Percentiles rank a stretch among this genome's conserved stretches.
phyloP scores from a whole-genome alignment of 1,140 invertebrate genomes.

The Drosophila pallidifrons region DNA sequence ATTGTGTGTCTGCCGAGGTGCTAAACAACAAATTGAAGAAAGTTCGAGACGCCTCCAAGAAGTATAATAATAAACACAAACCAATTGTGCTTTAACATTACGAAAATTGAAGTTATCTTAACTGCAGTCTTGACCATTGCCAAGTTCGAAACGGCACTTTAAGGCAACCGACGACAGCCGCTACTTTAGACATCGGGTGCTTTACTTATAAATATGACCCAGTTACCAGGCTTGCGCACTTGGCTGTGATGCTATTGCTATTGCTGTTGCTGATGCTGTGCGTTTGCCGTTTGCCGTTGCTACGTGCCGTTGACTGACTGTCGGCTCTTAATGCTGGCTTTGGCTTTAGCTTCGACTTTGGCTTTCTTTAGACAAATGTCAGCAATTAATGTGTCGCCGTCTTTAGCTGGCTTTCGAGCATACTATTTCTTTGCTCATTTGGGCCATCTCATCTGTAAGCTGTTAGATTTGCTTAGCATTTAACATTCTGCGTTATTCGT shows the following conservation, averaged over 20 bases:
- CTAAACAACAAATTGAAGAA: constrained; percentile 75
- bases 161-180: constrained; percentile 10
- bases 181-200: constrained; percentile 45
- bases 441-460: constrained; percentile 53
- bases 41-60: constrained; percentile 56
- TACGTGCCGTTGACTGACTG: constrained; percentile 47
- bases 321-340: constrained; percentile 32
- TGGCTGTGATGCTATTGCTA: constrained; percentile 33
- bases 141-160: constrained; percentile 56
- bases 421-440: constrained; percentile 63
- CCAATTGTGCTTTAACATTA: constrained; percentile 44
- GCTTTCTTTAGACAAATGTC: constrained; percentile 68
- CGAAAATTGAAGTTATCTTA: constrained; percentile 46
- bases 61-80: constrained; percentile 8
- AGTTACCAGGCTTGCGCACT: constrained; percentile 58
- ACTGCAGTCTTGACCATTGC: constrained; percentile 54
- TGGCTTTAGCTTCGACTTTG: constrained; percentile 34
- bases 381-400: constrained; percentile 78
- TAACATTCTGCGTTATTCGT: constrained; percentile 52
- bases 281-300: constrained; percentile 25
- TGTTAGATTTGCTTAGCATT: constrained; percentile 74
- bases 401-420: constrained; percentile 52
- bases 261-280: constrained; percentile 46
- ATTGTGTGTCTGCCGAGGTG: constrained; percentile 52
- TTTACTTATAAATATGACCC: constrained; percentile 84